Evolutionary conservation across 2,797 vertebrate genomes (phyloP).

Genomic region (Oophaga sylvatica): DNA sequence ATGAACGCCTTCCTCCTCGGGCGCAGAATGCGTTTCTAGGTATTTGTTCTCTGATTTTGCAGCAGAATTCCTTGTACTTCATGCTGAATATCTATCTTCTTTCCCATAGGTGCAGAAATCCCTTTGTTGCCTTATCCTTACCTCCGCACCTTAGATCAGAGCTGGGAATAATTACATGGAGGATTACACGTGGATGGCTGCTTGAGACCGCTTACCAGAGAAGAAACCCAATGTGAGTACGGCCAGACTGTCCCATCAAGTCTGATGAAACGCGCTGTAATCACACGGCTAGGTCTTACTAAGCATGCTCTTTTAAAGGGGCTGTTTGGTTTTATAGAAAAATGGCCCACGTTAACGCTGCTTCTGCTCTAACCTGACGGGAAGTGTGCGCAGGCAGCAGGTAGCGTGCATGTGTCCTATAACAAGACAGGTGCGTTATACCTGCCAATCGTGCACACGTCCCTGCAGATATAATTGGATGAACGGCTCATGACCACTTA

Average conservation of each 20-base stretch:
- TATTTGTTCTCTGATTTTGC: not conserved
- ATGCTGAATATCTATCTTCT: not conserved
- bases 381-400: too few species aligned
- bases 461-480: too few species aligned
- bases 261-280: not conserved
- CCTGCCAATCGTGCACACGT: too few species aligned
- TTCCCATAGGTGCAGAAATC: conserved; percentile 9
- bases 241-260: not conserved
- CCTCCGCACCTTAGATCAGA: not conserved
- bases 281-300: not conserved
- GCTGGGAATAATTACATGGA: not conserved
- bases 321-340: too few species aligned
- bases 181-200: conserved; percentile 2
- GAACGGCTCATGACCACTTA: too few species aligned
- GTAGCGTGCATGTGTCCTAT: too few species aligned
- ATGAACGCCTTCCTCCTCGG: not conserved
- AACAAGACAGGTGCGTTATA: too few species aligned
- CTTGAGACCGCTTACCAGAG: not conserved
- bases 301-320: too few species aligned
- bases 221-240: conserved; percentile 2
- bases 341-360: too few species aligned
- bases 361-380: too few species aligned
- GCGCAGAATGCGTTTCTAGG: not conserved
- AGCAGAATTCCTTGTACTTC: not conserved
- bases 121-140: not conserved